Percentiles rank a stretch among this genome's conserved stretches.
Evolutionary conservation across 2,113 vertebrate species (phyloP).

Genomic region (Aegotheles bennettii): DNA sequence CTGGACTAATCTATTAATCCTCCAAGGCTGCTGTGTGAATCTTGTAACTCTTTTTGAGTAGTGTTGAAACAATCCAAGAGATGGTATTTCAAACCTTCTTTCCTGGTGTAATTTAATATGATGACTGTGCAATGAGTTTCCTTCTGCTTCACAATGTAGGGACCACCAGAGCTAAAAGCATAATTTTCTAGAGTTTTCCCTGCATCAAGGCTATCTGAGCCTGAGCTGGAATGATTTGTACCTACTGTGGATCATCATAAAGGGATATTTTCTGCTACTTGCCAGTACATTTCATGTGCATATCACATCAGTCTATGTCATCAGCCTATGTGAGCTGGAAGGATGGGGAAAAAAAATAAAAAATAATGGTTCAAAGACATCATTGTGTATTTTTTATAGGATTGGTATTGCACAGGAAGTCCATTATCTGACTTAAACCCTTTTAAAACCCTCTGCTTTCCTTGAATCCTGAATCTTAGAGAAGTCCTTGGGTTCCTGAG

Average conservation of each 20-base stretch:
- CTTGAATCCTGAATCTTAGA: background rate
- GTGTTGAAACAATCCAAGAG: background rate
- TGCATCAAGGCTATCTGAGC: background rate
- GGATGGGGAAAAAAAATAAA: background rate
- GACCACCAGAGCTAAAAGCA: background rate
- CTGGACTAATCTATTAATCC: background rate
- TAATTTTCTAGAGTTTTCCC: background rate
- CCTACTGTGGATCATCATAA: background rate
- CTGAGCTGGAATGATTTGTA: background rate
- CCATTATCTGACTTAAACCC: background rate
- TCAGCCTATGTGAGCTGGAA: background rate
- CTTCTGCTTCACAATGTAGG: background rate
- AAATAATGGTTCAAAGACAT: background rate
- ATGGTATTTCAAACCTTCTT: background rate
- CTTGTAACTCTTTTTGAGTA: background rate
- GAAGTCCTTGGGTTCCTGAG: background rate
- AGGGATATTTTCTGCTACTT: background rate
- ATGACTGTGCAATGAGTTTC: background rate
- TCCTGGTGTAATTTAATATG: background rate
- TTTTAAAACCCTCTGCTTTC: background rate
- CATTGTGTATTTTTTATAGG: background rate
- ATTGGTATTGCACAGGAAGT: background rate
- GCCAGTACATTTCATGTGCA: background rate
- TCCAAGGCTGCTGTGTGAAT: background rate
- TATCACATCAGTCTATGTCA: background rate